phyloP scores from a whole-genome alignment of 1,140 invertebrate species.

The Scaptomyza hsui region DNA sequence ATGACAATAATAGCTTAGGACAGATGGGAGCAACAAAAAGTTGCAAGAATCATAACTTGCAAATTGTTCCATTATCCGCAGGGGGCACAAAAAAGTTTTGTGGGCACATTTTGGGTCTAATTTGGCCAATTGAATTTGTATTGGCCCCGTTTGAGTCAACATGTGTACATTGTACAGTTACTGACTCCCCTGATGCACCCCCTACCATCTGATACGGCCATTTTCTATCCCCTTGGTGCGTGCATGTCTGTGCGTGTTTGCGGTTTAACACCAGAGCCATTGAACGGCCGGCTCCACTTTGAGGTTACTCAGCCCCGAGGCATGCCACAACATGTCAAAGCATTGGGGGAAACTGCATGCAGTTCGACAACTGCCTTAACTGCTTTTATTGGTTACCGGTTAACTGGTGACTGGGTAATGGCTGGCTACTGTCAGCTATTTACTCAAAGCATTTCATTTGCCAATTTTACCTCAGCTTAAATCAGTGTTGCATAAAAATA shows the following conservation, averaged over 20 bases:
- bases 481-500: slow-evolving; percentile 69
- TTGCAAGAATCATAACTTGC: slow-evolving; percentile 41
- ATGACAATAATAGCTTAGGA: slow-evolving; percentile 25
- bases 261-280: slow-evolving; percentile 50
- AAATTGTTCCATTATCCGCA: slow-evolving; percentile 31
- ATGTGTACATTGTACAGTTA: background rate
- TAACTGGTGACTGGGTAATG: slow-evolving; percentile 1
- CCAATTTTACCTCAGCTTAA: slow-evolving; percentile 71
- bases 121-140: slow-evolving; percentile 70
- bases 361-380: slow-evolving; percentile 25
- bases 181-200: background rate
- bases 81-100: slow-evolving; percentile 39
- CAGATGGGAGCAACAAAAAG: slow-evolving; percentile 38
- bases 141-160: slow-evolving; percentile 45
- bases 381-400: slow-evolving; percentile 26
- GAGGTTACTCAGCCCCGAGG: slow-evolving; percentile 24
- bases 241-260: slow-evolving; percentile 64
- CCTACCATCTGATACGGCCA: background rate
- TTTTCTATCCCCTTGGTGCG: slow-evolving; percentile 16
- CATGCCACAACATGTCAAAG: slow-evolving; percentile 65
- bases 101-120: slow-evolving; percentile 41
- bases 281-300: slow-evolving; percentile 30
- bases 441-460: slow-evolving; percentile 75
- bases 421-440: slow-evolving; percentile 56
- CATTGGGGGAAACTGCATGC: slow-evolving; percentile 23